A percentile compares a stretch with the other conserved stretches of the same genome.
Conservation (phyloP, 2,888 invertebrate species). For the Dromius quadrimaculatus region DNA sequence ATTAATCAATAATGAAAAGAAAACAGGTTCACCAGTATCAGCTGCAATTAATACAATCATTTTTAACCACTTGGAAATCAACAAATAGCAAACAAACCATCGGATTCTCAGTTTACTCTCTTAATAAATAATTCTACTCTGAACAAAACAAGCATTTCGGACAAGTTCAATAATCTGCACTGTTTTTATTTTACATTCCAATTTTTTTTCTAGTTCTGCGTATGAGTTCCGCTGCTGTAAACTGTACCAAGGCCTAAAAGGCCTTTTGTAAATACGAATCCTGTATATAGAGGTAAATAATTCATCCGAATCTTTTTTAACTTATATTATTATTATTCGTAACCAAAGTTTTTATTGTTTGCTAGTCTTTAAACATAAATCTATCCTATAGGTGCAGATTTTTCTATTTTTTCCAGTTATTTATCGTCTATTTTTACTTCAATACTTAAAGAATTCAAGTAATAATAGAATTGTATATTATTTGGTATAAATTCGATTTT, state of each 20-base stretch:
- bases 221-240: constrained; percentile 63
- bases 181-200: constrained; percentile 15
- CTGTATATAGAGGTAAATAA: constrained; percentile 48
- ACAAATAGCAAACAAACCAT: constrained; percentile 52
- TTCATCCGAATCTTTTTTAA: constrained; percentile 38
- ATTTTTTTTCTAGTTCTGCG: constrained; percentile 7
- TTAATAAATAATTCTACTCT: constrained; percentile 34
- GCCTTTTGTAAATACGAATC: constrained; percentile 43
- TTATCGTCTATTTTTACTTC: constrained; percentile 51
- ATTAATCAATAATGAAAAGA: constrained; percentile 65
- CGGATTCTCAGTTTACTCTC: constrained; percentile 51
- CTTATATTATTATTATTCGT: constrained; percentile 43
- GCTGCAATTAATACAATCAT: constrained; percentile 52
- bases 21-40: constrained; percentile 61
- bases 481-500: constrained; percentile 4
- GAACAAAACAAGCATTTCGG: constrained; percentile 40
- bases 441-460: constrained; percentile 24
- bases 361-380: constrained; percentile 61
- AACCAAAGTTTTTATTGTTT: constrained; percentile 65
- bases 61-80: constrained; percentile 51
- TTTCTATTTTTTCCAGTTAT: constrained; percentile 54
- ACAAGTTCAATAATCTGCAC: constrained; percentile 50
- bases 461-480: constrained; percentile 4
- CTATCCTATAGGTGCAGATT: constrained; percentile 47
- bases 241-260: constrained; percentile 60